A percentile compares a stretch with the other conserved stretches of the same genome.
These are phyloP conservation scores for Orthosia gracilis DNA, from an alignment of 2,888 invertebrate genomes.

Conservation along the genomic window DNA sequence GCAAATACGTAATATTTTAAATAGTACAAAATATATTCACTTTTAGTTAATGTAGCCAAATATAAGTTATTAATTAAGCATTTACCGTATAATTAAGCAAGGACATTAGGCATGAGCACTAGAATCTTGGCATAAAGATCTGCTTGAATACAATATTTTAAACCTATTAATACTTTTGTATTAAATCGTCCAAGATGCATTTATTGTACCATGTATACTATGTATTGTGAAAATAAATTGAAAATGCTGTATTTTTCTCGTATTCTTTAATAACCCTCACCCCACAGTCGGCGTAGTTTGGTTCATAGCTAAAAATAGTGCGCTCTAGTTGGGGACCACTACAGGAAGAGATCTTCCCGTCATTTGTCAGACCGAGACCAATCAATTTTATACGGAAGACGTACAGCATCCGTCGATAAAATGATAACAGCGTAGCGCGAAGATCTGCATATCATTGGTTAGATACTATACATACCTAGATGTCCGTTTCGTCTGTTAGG, in stretches of 20 bases:
- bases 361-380: slow-evolving; percentile 7
- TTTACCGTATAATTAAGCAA: slow-evolving; percentile 58
- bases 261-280: slow-evolving; percentile 9
- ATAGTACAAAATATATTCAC: slow-evolving; percentile 80
- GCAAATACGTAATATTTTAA: slow-evolving; percentile 71
- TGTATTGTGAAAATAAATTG: slow-evolving; percentile 71
- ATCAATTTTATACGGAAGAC: slow-evolving; percentile 15
- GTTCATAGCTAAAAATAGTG: slow-evolving; percentile 22
- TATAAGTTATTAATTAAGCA: slow-evolving; percentile 64
- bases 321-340: background rate
- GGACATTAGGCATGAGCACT: slow-evolving; percentile 58
- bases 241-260: slow-evolving; percentile 36
- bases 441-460: background rate
- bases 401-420: slow-evolving; percentile 16
- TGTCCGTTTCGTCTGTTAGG: background rate
- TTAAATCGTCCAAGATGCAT: slow-evolving; percentile 84
- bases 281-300: background rate
- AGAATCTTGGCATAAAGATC: slow-evolving; percentile 55
- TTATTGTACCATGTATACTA: slow-evolving; percentile 78
- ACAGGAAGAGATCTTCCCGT: slow-evolving; percentile 31
- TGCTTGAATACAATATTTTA: slow-evolving; percentile 61
- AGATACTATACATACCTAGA: background rate
- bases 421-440: background rate
- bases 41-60: slow-evolving; percentile 64
- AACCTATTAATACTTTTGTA: slow-evolving; percentile 77